A percentile compares a stretch with the other conserved stretches of the same genome.
Evolutionary conservation across 2,888 invertebrate genomes (phyloP).

Genomic region (Apodemia zela): DNA sequence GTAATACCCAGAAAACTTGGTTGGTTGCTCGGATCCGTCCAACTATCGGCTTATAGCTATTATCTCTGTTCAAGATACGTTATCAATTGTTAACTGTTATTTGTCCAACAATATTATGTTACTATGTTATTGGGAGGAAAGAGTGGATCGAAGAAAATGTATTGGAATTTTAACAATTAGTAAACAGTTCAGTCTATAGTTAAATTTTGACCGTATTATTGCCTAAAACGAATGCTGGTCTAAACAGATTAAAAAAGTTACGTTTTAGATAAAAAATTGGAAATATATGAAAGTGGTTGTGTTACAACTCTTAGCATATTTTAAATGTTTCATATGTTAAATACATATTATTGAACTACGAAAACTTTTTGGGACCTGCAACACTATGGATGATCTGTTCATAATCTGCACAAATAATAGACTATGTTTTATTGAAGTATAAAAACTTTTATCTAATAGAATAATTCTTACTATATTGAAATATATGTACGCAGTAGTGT

Average conservation of each 20-base stretch:
- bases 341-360: not conserved
- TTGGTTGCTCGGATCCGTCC: too few species aligned
- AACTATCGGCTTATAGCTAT: too few species aligned
- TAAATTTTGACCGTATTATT: slow-evolving; percentile 30
- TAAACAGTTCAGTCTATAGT: too few species aligned
- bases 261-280: not conserved
- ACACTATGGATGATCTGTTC: slow-evolving; percentile 17
- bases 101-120: too few species aligned
- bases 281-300: slow-evolving; percentile 22
- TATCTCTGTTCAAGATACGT: too few species aligned
- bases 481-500: slow-evolving; percentile 19
- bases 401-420: slow-evolving; percentile 8
- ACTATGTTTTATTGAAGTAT: not conserved
- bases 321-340: slow-evolving; percentile 6
- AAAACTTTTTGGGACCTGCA: slow-evolving; percentile 20
- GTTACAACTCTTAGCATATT: slow-evolving; percentile 18
- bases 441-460: slow-evolving; percentile 4
- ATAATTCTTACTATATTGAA: slow-evolving; percentile 1
- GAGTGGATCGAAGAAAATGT: too few species aligned
- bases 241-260: not conserved
- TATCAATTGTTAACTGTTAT: too few species aligned
- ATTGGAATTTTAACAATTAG: too few species aligned
- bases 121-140: too few species aligned
- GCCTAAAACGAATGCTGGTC: not conserved
- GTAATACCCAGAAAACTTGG: too few species aligned